These are phyloP conservation scores for Sipha maydis DNA, from an alignment of 2,888 invertebrate species.

Conservation along the genomic window DNA sequence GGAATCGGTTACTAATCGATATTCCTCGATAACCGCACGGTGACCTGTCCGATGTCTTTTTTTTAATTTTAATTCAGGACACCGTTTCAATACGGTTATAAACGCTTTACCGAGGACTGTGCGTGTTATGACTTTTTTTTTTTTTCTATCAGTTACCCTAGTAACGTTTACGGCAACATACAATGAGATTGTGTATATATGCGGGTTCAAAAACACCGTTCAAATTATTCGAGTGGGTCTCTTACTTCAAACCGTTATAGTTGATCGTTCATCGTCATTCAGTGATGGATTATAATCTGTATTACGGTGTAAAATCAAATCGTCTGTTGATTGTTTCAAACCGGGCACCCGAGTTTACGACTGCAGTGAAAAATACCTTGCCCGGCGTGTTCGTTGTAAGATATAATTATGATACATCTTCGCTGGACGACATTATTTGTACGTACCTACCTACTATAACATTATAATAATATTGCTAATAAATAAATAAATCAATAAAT, in stretches of 20 bases:
- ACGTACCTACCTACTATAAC: conserved; percentile 1
- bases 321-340: conserved; percentile 44
- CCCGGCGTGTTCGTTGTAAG: conserved; percentile 55
- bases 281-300: conserved; percentile 36
- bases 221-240: neutral
- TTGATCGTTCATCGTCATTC: no score
- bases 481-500: no score
- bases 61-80: conserved; percentile 6
- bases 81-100: neutral
- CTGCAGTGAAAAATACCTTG: conserved; percentile 44
- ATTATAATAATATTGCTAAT: no score
- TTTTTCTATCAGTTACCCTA: conserved; percentile 32
- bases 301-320: conserved; percentile 44
- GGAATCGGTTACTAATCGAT: neutral
- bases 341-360: conserved; percentile 30
- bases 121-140: conserved; percentile 35
- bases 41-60: conserved; percentile 20
- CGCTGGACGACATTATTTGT: conserved; percentile 57
- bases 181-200: neutral
- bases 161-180: conserved; percentile 42
- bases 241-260: neutral
- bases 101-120: neutral
- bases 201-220: conserved; percentile 41
- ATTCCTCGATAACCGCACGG: conserved; percentile 1
- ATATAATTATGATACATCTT: conserved; percentile 52